Evolutionary conservation across 2,113 vertebrate species (phyloP), one percentile per base, ranked within the genome.

Genomic region (Phalacrocorax aristotelis): DNA sequence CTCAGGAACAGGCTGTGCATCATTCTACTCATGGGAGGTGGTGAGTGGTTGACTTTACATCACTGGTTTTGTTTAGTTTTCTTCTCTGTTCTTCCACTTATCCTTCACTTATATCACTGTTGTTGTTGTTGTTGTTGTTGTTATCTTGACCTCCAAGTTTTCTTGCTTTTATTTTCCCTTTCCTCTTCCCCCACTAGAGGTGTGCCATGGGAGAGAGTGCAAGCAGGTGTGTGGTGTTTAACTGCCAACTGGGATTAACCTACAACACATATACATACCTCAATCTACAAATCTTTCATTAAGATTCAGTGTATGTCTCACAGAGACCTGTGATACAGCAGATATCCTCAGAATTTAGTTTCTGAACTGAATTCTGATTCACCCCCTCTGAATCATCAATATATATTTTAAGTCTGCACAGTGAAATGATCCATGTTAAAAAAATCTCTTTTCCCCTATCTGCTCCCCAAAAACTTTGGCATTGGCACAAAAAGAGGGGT

Each of bases 151-250:
- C 4, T 2, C 1, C 9, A 65, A 23, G 7, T 46, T 60, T 84
- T 60, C n/a, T 60, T 46, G 14, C 10, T 60, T 70, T 30, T 74
- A 27, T 85, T 85, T 83, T 83, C 32, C 22, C 46, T 61, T 86
- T 70, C 9, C 6, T 64, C 38, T 84, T 58, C 10, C 19, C 19
- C 13, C 10, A 10, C 23, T 42, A 51, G 10, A 3, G 2, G 5
- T 1, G 4, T 0, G 4, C 7, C 7, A 1, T 1, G 4, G 1
- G 7, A 5, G 11, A 51, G 4, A 27, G 8, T 58, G 18, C 23
- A 77, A 49, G 58, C 6, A 4, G 15, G 25, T 64, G 25, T 51
- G 19, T 69, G 49, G 10, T 51, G 19, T 52, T 78, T 74, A 60
- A 14, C 25, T 75, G 6, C 29, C 40, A 36, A 15, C 46, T 65